Evolutionary conservation across 2,888 invertebrate species (phyloP).

Genomic region (Oscheius sp.): DNA sequence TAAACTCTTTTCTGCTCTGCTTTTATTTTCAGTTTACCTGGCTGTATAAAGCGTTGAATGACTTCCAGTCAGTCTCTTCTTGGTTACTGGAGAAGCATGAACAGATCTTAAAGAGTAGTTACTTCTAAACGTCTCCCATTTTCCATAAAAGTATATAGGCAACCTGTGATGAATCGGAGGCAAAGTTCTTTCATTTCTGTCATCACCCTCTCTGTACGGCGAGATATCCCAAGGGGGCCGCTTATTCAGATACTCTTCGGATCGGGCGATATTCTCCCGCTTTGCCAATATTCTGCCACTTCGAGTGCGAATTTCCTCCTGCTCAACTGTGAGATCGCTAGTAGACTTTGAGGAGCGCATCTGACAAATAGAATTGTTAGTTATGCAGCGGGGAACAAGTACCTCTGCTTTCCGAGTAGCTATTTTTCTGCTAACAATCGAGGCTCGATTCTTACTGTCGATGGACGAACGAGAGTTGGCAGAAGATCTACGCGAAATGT

Average conservation of each 20-base stretch:
- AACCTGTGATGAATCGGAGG: slow-evolving; percentile 25
- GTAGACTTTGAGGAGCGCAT: slow-evolving; percentile 36
- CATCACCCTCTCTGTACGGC: slow-evolving; percentile 24
- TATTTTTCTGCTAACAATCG: slow-evolving; percentile 53
- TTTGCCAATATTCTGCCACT: neutral
- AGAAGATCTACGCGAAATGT: slow-evolving; percentile 47
- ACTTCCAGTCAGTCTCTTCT: slow-evolving; percentile 9
- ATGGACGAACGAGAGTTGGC: slow-evolving; percentile 12
- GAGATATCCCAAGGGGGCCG: slow-evolving; percentile 28
- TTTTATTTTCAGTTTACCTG: neutral
- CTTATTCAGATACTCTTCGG: slow-evolving; percentile 3
- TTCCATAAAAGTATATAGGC: neutral
- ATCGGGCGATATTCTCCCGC: slow-evolving; percentile 12
- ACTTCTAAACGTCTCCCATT: slow-evolving; percentile 1
- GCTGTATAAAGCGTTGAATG: slow-evolving; percentile 10
- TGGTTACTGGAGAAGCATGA: slow-evolving; percentile 20
- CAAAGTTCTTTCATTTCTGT: neutral
- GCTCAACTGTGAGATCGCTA: slow-evolving; percentile 24
- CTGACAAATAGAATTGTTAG: slow-evolving; percentile 32
- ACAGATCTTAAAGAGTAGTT: slow-evolving; percentile 12
- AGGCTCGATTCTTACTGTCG: slow-evolving; percentile 20
- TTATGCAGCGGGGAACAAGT: slow-evolving; percentile 14
- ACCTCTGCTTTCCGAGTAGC: slow-evolving; percentile 48
- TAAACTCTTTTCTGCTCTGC: slow-evolving; percentile 4
- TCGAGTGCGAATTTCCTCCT: slow-evolving; percentile 13